Evolutionary conservation across 2,888 invertebrate genomes (phyloP), one percentile per base, ranked within the genome.

Genomic region (Hirtodrosophila confusa): DNA sequence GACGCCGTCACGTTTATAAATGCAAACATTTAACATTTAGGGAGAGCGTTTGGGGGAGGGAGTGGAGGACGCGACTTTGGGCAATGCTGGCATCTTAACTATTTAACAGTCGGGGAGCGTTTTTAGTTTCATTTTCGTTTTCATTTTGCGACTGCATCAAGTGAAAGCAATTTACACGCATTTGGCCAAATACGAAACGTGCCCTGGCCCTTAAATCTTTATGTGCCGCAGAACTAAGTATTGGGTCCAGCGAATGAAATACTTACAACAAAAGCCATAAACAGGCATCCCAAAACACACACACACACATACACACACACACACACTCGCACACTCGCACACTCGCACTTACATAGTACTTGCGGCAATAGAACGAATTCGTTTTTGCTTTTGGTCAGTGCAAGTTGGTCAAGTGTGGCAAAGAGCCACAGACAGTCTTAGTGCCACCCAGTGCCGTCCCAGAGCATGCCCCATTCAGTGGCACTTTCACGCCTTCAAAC

Each of bases 81-180:
- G 31, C 17, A 17, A 17, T 17, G 17, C 17, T 17, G 51, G 33
- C 33, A 51, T 41, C 53, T 68, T 67, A 80, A 75, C 85, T 85
- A 76, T 82, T 79, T 82, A 77, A 57, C 63, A 80, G 80, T 76
- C 78, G 65, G 55, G 56, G 33, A 65, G 70, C 73, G 78, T 74
- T 76, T 78, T 80, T 71, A 74, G 84, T 82, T 84, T 84, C 73
- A 68, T 80, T 84, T 80, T 67, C 57, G 61, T 62, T 50, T 50
- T 55, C 49, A 53, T 61, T 65, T 43, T 40, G 76, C 66, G 53
- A 69, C 55, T 69, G 76, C 76, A 63, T 66, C 63, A 57, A 84
- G 78, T 72, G 83, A 78, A 86, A 75, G 83, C 82, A 74, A 78
- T 83, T 84, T 76, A 74, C 82, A 77, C 83, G 78, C 75, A 69